Base-by-base conservation (phyloP, 1,140 invertebrate species). In the Anagrus nilaparvatae region DNA sequence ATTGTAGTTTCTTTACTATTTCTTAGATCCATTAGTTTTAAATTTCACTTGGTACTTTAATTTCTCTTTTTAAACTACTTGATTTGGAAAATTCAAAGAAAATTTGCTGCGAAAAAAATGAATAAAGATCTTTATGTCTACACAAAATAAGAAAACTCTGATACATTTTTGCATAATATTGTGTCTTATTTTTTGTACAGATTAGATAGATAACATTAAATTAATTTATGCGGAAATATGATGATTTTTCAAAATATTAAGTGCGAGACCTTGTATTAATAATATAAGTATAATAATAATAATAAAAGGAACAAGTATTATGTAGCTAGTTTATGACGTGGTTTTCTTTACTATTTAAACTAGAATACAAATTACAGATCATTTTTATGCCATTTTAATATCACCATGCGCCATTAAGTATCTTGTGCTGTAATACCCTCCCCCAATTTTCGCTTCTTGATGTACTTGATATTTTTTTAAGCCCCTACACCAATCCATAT, bases 371-470 rank as follows among this genome's bases (percentile, higher is more conserved):
- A 66, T 67, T 67, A 59, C 61, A 58, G 54, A 62, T 65, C 65
- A 67, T 67, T 67, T 66, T 67, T 67, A 66, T 64, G 60, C 62
- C 59, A 61, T 67, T 67, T 66, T 66, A 67, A 65, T 67, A 67
- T 67, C 60, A 54, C 60, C 55, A 66, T 58, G 61, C 61, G 54
- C 62, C 63, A 67, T 67, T 67, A 65, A 64, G 56, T 66, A 61
- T 61, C 54, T 61, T 56, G 53, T 47, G 58, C 57, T 53, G 51
- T 52, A 54, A 37, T n/a, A n/a, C 48, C 43, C 47, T 47, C 30
- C 46, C 51, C 49, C 42, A 46, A 44, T 43, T 45, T 40, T 46
- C 41, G 30, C 28, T 43, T 40, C 38, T 49, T 42, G 16, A 29
- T 19, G 25, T 40, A 23, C 31, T 44, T 40, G 44, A 43, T 46